phyloP scores from a whole-genome alignment of 1,140 invertebrate species.

The Brachystomella parvula region DNA sequence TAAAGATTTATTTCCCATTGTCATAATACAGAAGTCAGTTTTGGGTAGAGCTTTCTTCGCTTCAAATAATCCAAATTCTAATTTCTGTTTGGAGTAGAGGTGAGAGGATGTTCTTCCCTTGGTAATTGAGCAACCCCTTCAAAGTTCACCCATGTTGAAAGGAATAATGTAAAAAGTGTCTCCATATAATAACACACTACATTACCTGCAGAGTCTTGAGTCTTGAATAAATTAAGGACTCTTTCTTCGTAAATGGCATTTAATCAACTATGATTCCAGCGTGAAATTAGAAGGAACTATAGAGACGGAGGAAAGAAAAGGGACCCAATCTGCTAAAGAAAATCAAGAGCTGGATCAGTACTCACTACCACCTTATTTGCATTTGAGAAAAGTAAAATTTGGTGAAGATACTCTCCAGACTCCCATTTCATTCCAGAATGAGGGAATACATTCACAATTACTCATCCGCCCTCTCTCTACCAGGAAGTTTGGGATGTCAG shows the following conservation, averaged over 20 bases:
- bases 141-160: not conserved
- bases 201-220: conserved; percentile 11
- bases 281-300: conserved; percentile 34
- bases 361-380: not conserved
- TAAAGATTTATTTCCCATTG: conserved; percentile 17
- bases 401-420: not conserved
- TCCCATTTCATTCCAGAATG: not conserved
- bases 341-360: no score
- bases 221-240: conserved; percentile 29
- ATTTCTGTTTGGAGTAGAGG: not conserved
- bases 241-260: conserved; percentile 32
- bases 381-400: not conserved
- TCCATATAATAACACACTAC: conserved; percentile 3
- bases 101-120: not conserved
- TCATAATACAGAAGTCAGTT: not conserved
- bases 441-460: conserved; percentile 24
- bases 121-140: not conserved
- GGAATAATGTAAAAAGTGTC: not conserved
- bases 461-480: conserved; percentile 14
- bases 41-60: no score
- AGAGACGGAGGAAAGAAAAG: no score
- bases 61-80: no score
- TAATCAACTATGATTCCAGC: conserved; percentile 31
- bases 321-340: no score
- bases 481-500: not conserved